Percentiles rank a stretch among this genome's conserved stretches.
Evolutionary conservation across 2,797 vertebrate species (phyloP).

Genomic region (Emys orbicularis): DNA sequence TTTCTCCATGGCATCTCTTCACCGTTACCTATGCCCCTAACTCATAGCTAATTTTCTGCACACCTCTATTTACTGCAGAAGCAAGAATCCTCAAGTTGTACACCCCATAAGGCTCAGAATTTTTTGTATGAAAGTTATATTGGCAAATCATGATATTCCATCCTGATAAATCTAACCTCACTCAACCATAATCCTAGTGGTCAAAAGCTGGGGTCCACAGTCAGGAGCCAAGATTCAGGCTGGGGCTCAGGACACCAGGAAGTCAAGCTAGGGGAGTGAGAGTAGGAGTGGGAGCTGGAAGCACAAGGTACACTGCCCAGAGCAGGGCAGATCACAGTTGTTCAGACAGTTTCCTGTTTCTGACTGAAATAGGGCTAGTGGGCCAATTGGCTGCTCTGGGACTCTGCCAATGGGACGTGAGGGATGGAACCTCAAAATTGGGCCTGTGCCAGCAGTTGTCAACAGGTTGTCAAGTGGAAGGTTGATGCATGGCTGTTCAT

Average conservation of each 20-base stretch:
- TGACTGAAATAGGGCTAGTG: neutral
- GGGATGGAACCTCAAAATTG: neutral
- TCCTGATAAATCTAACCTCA: neutral
- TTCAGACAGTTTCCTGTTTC: neutral
- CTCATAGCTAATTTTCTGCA: neutral
- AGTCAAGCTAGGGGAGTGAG: neutral
- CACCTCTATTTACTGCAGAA: neutral
- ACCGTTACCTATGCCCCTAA: neutral
- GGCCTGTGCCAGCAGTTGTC: neutral
- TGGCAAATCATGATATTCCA: neutral
- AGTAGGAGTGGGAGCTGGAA: neutral
- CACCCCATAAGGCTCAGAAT: neutral
- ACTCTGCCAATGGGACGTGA: neutral
- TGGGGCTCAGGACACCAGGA: neutral
- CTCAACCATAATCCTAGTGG: neutral
- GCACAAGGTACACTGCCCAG: neutral
- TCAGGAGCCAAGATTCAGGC: neutral
- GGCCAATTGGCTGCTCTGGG: neutral
- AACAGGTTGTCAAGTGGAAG: neutral
- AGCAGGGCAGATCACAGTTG: neutral
- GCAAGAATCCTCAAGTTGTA: neutral
- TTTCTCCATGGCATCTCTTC: neutral
- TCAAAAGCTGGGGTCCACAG: neutral
- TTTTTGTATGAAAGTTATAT: neutral
- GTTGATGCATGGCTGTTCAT: neutral